Percentiles rank a stretch among this genome's conserved stretches.
phyloP scores from a whole-genome alignment of 2,797 vertebrate genomes.

The Astyanax mexicanus region DNA sequence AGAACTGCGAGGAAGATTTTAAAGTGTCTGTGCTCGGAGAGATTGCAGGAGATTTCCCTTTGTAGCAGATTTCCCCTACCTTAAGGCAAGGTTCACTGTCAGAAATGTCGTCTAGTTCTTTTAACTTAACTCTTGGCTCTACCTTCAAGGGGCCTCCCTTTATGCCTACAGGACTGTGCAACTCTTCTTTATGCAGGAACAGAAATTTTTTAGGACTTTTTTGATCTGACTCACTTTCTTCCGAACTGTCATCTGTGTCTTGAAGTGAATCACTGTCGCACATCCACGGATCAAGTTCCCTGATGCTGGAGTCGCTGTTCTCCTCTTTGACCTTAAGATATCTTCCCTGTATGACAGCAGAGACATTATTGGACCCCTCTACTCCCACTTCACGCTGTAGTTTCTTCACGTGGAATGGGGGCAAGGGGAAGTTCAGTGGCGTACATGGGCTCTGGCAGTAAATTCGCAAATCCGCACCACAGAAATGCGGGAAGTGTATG shows the following conservation, averaged over 20 bases:
- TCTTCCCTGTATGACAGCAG: neutral
- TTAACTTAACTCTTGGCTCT: conserved; percentile 50
- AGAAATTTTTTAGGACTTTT: conserved; percentile 8
- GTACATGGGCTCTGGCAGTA: conserved; percentile 92
- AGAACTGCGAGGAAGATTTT: conserved; percentile 64
- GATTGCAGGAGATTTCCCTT: conserved; percentile 73
- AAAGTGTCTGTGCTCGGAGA: conserved; percentile 58
- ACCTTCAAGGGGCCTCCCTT: conserved; percentile 58
- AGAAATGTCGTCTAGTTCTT: conserved; percentile 64
- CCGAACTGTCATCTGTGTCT: conserved; percentile 5
- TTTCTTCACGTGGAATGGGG: conserved; percentile 76
- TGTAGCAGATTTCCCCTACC: conserved; percentile 73
- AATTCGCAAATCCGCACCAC: conserved; percentile 95
- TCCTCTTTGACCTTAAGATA: conserved; percentile 47
- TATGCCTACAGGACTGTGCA: conserved; percentile 36
- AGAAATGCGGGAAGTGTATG: conserved; percentile 98
- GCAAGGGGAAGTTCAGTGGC: conserved; percentile 85
- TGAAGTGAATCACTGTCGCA: conserved; percentile 32
- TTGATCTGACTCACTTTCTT: conserved; percentile 27
- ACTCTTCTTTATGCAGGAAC: conserved; percentile 23
- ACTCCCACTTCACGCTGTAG: conserved; percentile 62
- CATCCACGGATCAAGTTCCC: conserved; percentile 52
- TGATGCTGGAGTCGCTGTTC: conserved; percentile 1
- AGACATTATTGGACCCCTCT: conserved; percentile 14
- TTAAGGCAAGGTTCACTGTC: conserved; percentile 68